Evolutionary conservation across 1,140 invertebrate species (phyloP), one percentile per base, ranked within the genome.

Genomic region (Nylanderia fulva): DNA sequence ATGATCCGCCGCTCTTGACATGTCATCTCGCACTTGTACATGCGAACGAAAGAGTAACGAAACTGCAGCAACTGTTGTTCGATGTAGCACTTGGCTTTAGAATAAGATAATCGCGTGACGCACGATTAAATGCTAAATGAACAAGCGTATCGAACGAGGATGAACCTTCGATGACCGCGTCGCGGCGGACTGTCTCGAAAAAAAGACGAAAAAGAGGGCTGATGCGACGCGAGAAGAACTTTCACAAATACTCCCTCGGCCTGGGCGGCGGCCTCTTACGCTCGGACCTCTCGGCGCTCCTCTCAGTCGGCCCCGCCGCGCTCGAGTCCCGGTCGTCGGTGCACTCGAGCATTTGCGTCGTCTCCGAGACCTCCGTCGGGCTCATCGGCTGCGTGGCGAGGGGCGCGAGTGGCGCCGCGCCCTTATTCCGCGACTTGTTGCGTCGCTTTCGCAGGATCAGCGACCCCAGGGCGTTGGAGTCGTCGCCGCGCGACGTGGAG

Each of bases 391-490:
- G 94, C 2, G 93, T 93, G 6, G 94, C 93, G 13, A 95, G 86
- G 6, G 96, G 96, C 29, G 96, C 96, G 56, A 96, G 94, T 52
- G 96, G 96, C 77, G 96, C 96, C 29, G 96, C 95, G 58, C 95
- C 95, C 91, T 96, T 96, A 64, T 95, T 95, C 56, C 96, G 94
- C 87, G 96, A 97, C 95, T 97, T 97, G 90, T 96, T 97, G 79
- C 96, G 95, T 87, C 97, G 94, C 91, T 97, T 97, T 56, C 96
- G 95, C 54, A 97, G 93, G 89, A 97, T 96, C 56, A 97, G 92
- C 45, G 96, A 96, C 18, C 97, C 96, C 74, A 97, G 94, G 82
- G 91, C 91, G 21, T 87, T 87, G 0, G 89, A 89, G 27, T 93
- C 92, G 5, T 94, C 93, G 6, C 92, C 91, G 18, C 93, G 76